Percentiles rank a stretch among this genome's conserved stretches.
Conservation (phyloP, 2,113 vertebrate genomes). For the Caretta caretta region DNA sequence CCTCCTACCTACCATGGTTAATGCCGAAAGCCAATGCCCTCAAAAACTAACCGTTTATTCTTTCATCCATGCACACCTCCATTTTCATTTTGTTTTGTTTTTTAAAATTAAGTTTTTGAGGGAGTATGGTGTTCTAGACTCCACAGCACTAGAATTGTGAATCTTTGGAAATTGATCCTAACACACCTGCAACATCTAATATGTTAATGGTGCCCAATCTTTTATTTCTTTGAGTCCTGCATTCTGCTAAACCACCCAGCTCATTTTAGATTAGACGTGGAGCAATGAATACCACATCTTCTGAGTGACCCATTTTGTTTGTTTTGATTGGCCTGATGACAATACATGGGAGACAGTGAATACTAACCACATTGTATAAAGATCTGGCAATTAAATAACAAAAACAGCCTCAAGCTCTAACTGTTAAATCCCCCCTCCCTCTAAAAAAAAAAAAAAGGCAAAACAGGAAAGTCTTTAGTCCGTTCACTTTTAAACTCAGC, state of each 20-base stretch:
- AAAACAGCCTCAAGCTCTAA: neutral
- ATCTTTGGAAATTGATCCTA: neutral
- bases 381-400: neutral
- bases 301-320: neutral
- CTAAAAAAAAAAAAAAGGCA: neutral
- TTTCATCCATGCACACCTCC: neutral
- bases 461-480: slow-evolving; percentile 25
- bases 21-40: neutral
- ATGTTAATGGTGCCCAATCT: accelerated
- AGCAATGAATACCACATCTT: neutral
- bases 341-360: slow-evolving; percentile 23
- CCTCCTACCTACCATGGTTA: neutral
- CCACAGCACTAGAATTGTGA: neutral
- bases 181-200: neutral
- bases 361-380: neutral
- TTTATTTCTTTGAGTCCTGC: neutral
- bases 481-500: slow-evolving; percentile 34
- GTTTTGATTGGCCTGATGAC: slow-evolving; percentile 48
- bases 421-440: slow-evolving; percentile 12
- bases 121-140: neutral
- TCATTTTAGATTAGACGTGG: neutral
- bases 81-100: neutral
- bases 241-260: neutral
- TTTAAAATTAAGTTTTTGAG: neutral
- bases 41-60: neutral